phyloP scores from a whole-genome alignment of 1,140 invertebrate species.

The Drosophila pallidifrons region DNA sequence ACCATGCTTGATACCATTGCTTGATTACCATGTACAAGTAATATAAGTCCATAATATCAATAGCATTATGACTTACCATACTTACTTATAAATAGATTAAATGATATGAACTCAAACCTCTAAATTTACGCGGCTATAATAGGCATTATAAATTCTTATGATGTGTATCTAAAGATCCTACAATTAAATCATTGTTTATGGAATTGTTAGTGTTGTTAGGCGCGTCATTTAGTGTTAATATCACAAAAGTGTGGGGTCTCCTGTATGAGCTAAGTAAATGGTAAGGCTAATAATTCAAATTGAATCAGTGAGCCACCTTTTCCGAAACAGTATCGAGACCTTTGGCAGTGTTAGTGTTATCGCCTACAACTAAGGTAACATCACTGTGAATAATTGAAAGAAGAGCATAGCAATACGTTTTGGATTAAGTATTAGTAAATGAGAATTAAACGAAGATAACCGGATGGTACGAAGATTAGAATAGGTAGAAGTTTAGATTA shows the following conservation, averaged over 20 bases:
- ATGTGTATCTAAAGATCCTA: constrained; percentile 6
- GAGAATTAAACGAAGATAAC: constrained; percentile 40
- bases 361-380: constrained; percentile 77
- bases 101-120: constrained; percentile 31
- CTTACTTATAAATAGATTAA: constrained; percentile 33
- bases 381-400: constrained; percentile 78
- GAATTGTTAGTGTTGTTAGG: constrained; percentile 64
- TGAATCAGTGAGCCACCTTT: constrained; percentile 65
- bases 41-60: constrained; percentile 42
- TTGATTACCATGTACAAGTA: constrained; percentile 34
- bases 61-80: constrained; percentile 37
- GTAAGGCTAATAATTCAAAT: constrained; percentile 7
- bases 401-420: constrained; percentile 62
- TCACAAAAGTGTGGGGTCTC: constrained; percentile 62
- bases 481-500: constrained; percentile 7
- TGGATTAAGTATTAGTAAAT: constrained; percentile 63
- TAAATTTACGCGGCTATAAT: constrained; percentile 29
- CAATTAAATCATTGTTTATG: constrained; percentile 44
- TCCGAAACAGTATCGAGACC: constrained; percentile 77
- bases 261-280: constrained; percentile 30
- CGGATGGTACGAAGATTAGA: constrained; percentile 40
- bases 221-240: constrained; percentile 75
- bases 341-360: constrained; percentile 64
- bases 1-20: constrained; percentile 37
- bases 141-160: constrained; percentile 50